Conservation (phyloP, 1,140 invertebrate genomes). For the Catajapyx aquilonaris region DNA sequence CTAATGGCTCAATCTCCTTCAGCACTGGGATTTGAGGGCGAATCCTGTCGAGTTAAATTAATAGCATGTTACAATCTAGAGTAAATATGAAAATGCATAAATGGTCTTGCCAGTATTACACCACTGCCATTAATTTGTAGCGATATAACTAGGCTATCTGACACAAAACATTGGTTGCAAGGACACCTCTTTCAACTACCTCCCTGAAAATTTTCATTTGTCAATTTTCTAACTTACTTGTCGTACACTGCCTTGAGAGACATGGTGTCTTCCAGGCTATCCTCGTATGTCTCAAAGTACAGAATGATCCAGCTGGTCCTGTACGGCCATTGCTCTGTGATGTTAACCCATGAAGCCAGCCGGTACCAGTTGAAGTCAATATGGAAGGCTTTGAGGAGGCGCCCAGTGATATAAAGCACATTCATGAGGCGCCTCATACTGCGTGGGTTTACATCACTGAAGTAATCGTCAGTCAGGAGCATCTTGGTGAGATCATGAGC, state of each 20-base stretch:
- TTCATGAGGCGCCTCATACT: constrained; percentile 94
- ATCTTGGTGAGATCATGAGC: constrained; percentile 60
- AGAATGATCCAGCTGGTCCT: constrained; percentile 92
- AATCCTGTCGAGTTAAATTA: constrained; percentile 43
- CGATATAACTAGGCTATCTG: too few species aligned
- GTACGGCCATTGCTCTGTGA: constrained; percentile 97
- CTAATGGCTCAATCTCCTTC: constrained; percentile 67
- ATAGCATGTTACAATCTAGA: neutral
- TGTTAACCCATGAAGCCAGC: constrained; percentile 89
- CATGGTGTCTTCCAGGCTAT: constrained; percentile 61
- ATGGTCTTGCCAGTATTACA: too few species aligned
- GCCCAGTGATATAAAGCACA: constrained; percentile 86
- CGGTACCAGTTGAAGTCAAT: constrained; percentile 99
- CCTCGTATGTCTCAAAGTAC: constrained; percentile 74
- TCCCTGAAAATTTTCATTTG: too few species aligned
- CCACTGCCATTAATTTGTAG: too few species aligned
- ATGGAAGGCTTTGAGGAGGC: constrained; percentile 90
- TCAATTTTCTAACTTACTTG: constrained; percentile 67
- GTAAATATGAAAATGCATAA: neutral
- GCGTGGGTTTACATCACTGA: constrained; percentile 90
- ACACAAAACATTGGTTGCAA: too few species aligned
- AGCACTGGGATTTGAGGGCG: constrained; percentile 55
- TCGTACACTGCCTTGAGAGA: constrained; percentile 77
- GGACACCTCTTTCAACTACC: too few species aligned
- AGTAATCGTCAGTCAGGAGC: constrained; percentile 82